Evolutionary conservation across 2,797 vertebrate species (phyloP), one percentile per base, ranked within the genome.

Genomic region (Avahi laniger): DNA sequence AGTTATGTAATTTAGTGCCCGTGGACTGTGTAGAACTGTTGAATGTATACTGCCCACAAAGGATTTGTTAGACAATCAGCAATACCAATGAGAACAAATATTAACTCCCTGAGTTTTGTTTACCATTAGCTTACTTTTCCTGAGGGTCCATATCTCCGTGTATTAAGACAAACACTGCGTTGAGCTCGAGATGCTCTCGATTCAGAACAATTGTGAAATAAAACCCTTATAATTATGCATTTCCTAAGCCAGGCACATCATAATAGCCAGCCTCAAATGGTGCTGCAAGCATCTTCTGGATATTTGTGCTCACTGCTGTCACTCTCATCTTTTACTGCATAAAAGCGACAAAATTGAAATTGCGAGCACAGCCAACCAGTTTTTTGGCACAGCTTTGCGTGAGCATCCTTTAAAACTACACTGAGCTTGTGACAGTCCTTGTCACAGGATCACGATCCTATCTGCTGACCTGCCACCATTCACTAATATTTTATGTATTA

Each of bases 121-220:
- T 98, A 97, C 95, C 88, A 92, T 97, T 98, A 98, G 63, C 94
- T 97, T 97, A 96, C 95, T 98, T 98, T 97, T 98, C 98, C 98
- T 98, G 94, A 98, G 98, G 98, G 96, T 97, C 75, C 85, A 81
- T 98, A 98, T 96, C 95, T 96, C 46, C 89, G 80, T 59, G 57
- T 93, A 96, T 92, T 97, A 97, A 98, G 78, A 97, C 92, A 97
- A 97, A 95, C 0, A 0, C 18, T 83, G 48, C 35, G 67, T 94
- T 98, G 85, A 97, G 85, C 91, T 96, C 88, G 89, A 97, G 98
- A 97, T 95, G 94, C 35, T 96, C 97, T 96, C 89, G 92, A 89
- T 93, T 98, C 81, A 28, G 75, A 97, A 93, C 24, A 41, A 89
- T 90, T 96, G 82, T 86, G 70, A 94, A 98, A 96, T 81, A 97